Evolutionary conservation across 2,797 vertebrate species (phyloP), one percentile per base, ranked within the genome.

Genomic region (Decapterus maruadsi): DNA sequence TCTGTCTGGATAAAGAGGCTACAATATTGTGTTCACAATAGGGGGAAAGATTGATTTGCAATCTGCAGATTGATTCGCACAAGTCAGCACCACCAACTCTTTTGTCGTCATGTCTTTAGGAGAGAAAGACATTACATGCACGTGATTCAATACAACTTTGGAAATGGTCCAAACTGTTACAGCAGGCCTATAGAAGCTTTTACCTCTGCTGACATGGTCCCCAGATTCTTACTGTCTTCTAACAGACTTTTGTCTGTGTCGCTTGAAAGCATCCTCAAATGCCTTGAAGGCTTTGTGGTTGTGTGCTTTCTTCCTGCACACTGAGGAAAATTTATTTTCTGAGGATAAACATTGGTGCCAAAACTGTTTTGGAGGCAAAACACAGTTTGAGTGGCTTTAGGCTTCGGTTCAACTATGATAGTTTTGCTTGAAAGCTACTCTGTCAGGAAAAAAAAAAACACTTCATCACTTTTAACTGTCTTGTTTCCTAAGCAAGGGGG

Each of bases 351-450:
- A 83, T 62, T 73, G 71, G 71, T 79, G 87, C 70, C 75, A 82
- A 79, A 80, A 82, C 66, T 86, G 58, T 84, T 90, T 86, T 87
- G 81, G 72, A 90, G 72, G 46, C 20, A 54, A 70, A 83, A 68
- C n/a, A 53, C 75, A 72, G 68, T 84, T 76, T 72, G 36, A 75
- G 66, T 1, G 40, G 54, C 36, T 85, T 83, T 68, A 83, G 73
- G 72, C 80, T 81, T 64, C 36, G 16, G 29, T 78, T 85, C 81
- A 91, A 59, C 66, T 72, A 70, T 83, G 68, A 45, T 69, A 16
- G 36, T 64, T 80, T 78, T 55, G 46, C 65, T 77, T 71, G 20
- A 57, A 78, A 61, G 59, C 62, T 48, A 19, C 55, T 73, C 58
- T 82, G 38, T 29, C 78, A 68, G 34, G 51, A 64, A 16, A 7